A percentile compares a stretch with the other conserved stretches of the same genome.
These are phyloP conservation scores for Ornithorhynchus anatinus DNA, from an alignment of 2,113 vertebrate species.

Conservation along the genomic window DNA sequence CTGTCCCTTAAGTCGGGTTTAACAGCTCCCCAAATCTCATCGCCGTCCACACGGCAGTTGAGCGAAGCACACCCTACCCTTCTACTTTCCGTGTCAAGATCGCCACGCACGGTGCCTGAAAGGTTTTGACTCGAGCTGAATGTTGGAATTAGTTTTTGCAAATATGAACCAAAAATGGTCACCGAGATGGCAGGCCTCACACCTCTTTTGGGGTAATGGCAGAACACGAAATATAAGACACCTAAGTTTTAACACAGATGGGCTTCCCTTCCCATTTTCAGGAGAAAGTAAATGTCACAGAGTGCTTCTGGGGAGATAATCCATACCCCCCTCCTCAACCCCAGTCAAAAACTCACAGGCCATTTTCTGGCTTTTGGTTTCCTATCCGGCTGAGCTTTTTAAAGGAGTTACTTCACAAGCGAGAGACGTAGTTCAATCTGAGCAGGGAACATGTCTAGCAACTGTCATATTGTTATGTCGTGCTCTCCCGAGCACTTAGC, in stretches of 20 bases:
- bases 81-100: too few species aligned
- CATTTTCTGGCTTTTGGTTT: background rate
- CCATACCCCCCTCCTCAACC: background rate
- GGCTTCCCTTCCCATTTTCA: background rate
- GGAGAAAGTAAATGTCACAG: background rate
- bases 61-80: too few species aligned
- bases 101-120: too few species aligned
- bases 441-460: slow-evolving; percentile 35
- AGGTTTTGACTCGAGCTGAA: background rate
- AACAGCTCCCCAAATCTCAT: too few species aligned
- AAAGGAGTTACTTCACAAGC: slow-evolving; percentile 36
- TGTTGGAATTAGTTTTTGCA: background rate
- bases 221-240: background rate
- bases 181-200: background rate
- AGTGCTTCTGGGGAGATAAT: background rate
- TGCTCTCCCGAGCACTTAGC: too few species aligned
- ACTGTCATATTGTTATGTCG: too few species aligned
- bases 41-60: too few species aligned
- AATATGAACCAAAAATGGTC: background rate
- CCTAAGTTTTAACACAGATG: slow-evolving; percentile 12
- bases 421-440: slow-evolving; percentile 12
- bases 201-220: background rate
- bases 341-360: background rate
- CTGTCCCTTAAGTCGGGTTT: too few species aligned
- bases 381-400: background rate